phyloP scores from a whole-genome alignment of 2,797 vertebrate species.

The Onychomys leucogaster region DNA sequence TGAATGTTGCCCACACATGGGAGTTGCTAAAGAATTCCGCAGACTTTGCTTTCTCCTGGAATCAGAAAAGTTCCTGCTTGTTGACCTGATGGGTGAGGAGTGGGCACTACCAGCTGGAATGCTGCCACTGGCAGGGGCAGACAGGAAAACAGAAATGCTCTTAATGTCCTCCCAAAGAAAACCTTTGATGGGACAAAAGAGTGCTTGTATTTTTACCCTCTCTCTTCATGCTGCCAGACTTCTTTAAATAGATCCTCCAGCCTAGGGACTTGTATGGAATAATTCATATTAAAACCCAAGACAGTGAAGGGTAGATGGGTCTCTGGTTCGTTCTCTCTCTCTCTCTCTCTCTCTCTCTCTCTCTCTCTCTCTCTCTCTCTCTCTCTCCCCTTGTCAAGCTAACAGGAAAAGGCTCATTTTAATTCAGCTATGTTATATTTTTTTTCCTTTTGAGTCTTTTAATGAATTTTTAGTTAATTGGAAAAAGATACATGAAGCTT shows the following conservation, averaged over 20 bases:
- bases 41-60: slow-evolving; percentile 74
- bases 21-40: slow-evolving; percentile 71
- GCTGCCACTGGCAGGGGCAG: slow-evolving; percentile 83
- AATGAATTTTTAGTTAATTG: slow-evolving; percentile 74
- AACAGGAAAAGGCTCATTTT: slow-evolving; percentile 76
- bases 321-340: slow-evolving; percentile 48
- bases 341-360: slow-evolving; percentile 9
- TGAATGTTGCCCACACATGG: not conserved
- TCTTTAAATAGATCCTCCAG: slow-evolving; percentile 87
- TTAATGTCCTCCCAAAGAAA: slow-evolving; percentile 85
- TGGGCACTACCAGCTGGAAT: slow-evolving; percentile 81
- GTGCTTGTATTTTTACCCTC: slow-evolving; percentile 87
- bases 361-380: slow-evolving; percentile 20
- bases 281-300: slow-evolving; percentile 85
- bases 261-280: slow-evolving; percentile 85
- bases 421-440: slow-evolving; percentile 80
- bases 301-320: slow-evolving; percentile 46
- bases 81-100: slow-evolving; percentile 80
- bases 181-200: slow-evolving; percentile 86
- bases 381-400: slow-evolving; percentile 31
- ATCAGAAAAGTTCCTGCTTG: slow-evolving; percentile 65
- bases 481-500: slow-evolving; percentile 66
- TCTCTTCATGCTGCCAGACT: slow-evolving; percentile 86
- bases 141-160: slow-evolving; percentile 81
- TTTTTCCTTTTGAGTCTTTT: slow-evolving; percentile 73